These are phyloP conservation scores for Phylloscopus trochiloides DNA, from an alignment of 2,113 vertebrate species.

Conservation along the genomic window DNA sequence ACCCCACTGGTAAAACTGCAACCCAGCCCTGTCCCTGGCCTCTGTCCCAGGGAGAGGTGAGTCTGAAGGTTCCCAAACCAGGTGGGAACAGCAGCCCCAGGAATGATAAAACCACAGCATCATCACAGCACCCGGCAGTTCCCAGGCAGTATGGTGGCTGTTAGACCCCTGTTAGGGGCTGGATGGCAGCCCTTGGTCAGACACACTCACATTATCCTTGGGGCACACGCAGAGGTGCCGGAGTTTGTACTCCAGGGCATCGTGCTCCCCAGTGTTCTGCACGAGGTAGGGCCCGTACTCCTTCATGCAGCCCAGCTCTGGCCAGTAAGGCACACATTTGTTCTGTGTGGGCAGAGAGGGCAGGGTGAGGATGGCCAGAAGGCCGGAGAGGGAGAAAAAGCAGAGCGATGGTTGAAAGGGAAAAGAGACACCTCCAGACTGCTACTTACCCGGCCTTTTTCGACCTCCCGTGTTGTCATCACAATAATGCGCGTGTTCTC, in stretches of 20 bases:
- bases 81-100: neutral
- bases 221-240: constrained; percentile 78
- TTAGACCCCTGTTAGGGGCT: neutral
- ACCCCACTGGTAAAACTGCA: neutral
- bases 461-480: constrained; percentile 96
- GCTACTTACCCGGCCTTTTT: constrained; percentile 89
- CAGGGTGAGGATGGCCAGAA: neutral
- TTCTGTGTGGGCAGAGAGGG: constrained; percentile 74
- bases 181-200: neutral
- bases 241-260: constrained; percentile 85
- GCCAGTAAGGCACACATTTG: constrained; percentile 96
- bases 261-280: constrained; percentile 67
- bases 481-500: constrained; percentile 86
- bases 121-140: neutral
- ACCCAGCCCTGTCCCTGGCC: neutral
- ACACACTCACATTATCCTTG: constrained; percentile 73
- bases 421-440: neutral
- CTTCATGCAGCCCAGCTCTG: constrained; percentile 69
- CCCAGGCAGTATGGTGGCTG: neutral
- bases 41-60: neutral
- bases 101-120: neutral
- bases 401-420: neutral
- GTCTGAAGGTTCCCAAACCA: neutral
- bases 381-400: neutral
- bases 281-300: constrained; percentile 79